Base-by-base conservation (phyloP, 2,888 invertebrate genomes). In the Choristoneura rosaceana region DNA sequence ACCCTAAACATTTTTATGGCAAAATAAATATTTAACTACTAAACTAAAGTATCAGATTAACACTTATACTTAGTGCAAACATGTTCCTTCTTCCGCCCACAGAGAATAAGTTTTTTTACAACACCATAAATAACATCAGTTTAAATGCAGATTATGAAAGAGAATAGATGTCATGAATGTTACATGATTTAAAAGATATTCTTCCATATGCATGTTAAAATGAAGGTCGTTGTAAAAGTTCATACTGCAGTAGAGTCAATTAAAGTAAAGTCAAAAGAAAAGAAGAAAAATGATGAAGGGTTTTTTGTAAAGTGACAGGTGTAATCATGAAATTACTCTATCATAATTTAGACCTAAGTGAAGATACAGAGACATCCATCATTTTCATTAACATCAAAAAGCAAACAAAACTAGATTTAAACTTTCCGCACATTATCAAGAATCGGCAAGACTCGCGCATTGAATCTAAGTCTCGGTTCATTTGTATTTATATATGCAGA, bases 401-500 rank as follows among this genome's bases (percentile, higher is more conserved):
- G n/a, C 7, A n/a, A 47, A 47, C 47, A 47, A 47, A 47, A 12
- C 47, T 5, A 4, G 4, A n/a, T 5, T 47, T 47, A 5, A 47
- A n/a, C 12, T 17, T 58, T 38, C 60, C 50, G 43, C 60, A n/a
- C 59, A 41, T 34, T 60, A 50, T 60, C 50, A 65, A 66, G 65
- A 25, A 43, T 14, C 68, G 38, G 65, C 65, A 34, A 17, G n/a
- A 12, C 25, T 12, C 25, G 15, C 34, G 50, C 64, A 55, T 60
- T 62, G 58, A 38, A 64, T 65, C 71, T 70, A 61, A 47, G 41
- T 47, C 45, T 50, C 63, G 52, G 33, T 68, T 84, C 85, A 85
- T 84, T 81, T 83, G 82, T 85, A 74, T 70, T 73, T 73, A 76
- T 74, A 59, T 76, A 76, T 76, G 74, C 75, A 74, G 73, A 74